phyloP scores from a whole-genome alignment of 2,113 vertebrate genomes.

The Halcyon malimbica region DNA sequence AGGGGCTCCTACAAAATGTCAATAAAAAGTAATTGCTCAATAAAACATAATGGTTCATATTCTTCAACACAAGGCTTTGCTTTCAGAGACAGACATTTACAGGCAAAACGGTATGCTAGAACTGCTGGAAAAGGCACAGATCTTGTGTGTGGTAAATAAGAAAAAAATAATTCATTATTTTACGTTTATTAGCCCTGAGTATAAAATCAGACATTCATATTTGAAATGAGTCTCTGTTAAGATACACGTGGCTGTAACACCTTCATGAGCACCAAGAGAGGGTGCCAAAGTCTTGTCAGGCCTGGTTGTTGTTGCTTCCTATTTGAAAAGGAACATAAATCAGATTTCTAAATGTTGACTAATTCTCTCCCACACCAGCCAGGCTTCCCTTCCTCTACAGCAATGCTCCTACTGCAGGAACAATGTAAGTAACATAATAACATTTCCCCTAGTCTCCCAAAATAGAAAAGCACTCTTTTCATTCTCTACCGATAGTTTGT shows the following conservation, averaged over 20 bases:
- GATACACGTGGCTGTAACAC: not conserved
- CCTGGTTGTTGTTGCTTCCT: not conserved
- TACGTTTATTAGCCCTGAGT: not conserved
- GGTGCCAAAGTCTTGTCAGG: not conserved
- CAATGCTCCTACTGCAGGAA: not conserved
- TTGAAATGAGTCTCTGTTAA: not conserved
- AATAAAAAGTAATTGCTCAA: not conserved
- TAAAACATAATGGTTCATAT: not conserved
- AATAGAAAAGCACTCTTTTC: not conserved
- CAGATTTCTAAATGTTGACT: not conserved
- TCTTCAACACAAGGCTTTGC: not conserved
- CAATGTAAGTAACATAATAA: not conserved
- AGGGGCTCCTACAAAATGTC: not conserved
- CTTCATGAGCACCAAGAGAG: not conserved
- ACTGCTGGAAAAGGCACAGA: not conserved
- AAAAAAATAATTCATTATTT: not conserved
- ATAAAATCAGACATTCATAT: not conserved
- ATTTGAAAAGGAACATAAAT: not conserved
- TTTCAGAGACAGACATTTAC: not conserved
- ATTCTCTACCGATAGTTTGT: not conserved
- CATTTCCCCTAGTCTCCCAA: not conserved
- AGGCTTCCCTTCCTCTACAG: not conserved
- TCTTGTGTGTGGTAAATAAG: not conserved
- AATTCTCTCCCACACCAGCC: not conserved
- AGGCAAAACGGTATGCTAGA: not conserved